These are phyloP conservation scores for Fistularia commersonii DNA, from an alignment of 2,797 vertebrate species.

Conservation along the genomic window DNA sequence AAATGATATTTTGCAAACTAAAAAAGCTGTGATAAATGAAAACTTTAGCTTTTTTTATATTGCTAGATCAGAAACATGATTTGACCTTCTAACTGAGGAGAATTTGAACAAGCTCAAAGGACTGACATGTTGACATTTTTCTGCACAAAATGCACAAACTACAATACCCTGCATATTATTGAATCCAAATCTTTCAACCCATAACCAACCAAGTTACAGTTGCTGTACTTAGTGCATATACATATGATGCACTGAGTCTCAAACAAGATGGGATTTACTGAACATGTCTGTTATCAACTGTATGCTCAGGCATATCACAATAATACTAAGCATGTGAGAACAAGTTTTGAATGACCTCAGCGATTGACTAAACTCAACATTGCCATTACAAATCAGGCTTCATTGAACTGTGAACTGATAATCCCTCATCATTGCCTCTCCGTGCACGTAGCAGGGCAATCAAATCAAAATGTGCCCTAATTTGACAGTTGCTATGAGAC, in stretches of 20 bases:
- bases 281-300: slow-evolving; percentile 25
- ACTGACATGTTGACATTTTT: slow-evolving; percentile 2
- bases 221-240: slow-evolving; percentile 6
- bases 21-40: no score
- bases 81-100: slow-evolving; percentile 2
- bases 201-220: slow-evolving; percentile 3
- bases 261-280: slow-evolving; percentile 26
- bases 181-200: slow-evolving; percentile 9
- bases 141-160: no score
- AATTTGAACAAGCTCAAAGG: slow-evolving; percentile 1
- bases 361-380: slow-evolving; percentile 49
- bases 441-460: slow-evolving; percentile 41
- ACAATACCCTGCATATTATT: slow-evolving; percentile 11
- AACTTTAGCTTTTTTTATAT: no score
- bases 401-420: slow-evolving; percentile 54
- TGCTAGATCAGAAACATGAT: slow-evolving; percentile 21
- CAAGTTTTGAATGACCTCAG: slow-evolving; percentile 53
- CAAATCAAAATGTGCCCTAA: slow-evolving; percentile 65
- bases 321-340: slow-evolving; percentile 24
- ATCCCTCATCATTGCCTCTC: slow-evolving; percentile 53
- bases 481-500: slow-evolving; percentile 68
- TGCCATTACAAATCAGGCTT: slow-evolving; percentile 61
- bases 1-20: no score
- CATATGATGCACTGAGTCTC: slow-evolving; percentile 21
- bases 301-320: slow-evolving; percentile 19